Evolutionary conservation across 2,888 invertebrate genomes (phyloP).

Genomic region (Dynastes grantii): DNA sequence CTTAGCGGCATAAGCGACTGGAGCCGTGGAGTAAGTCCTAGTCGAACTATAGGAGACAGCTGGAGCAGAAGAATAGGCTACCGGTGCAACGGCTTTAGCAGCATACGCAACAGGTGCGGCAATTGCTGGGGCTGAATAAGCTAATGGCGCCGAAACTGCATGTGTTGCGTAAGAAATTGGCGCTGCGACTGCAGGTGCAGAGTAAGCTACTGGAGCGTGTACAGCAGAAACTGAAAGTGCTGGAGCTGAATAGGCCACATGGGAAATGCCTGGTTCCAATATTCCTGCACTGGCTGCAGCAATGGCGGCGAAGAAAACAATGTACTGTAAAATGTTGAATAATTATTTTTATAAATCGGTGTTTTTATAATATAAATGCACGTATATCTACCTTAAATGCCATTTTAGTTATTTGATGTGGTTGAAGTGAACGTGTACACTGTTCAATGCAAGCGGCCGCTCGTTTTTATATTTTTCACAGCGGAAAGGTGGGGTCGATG

Average conservation of each 20-base stretch:
- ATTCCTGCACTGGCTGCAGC: conserved; percentile 54
- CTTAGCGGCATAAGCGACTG: conserved; percentile 42
- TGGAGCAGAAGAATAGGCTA: conserved; percentile 49
- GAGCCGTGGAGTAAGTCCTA: conserved; percentile 47
- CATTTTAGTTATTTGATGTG: conserved; percentile 6
- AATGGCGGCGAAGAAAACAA: conserved; percentile 54
- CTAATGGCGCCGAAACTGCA: conserved; percentile 37
- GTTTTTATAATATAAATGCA: neutral
- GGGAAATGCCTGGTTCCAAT: conserved; percentile 22
- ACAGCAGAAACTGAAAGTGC: conserved; percentile 23
- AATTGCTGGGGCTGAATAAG: conserved; percentile 48
- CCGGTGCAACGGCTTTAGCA: conserved; percentile 49
- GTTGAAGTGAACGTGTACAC: neutral
- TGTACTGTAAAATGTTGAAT: conserved; percentile 46
- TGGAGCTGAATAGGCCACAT: conserved; percentile 33
- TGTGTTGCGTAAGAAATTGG: conserved; percentile 45
- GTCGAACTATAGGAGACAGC: conserved; percentile 49
- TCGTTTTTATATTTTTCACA: conserved; percentile 20
- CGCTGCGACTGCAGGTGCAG: conserved; percentile 18
- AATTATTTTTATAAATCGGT: neutral
- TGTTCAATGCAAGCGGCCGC: neutral
- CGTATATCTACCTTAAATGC: conserved; percentile 22
- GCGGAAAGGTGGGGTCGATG: neutral
- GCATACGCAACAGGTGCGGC: conserved; percentile 52
- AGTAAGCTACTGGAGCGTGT: conserved; percentile 48